These are phyloP conservation scores for Poeciliopsis infans DNA, from an alignment of 2,797 vertebrate genomes.

Conservation along the genomic window DNA sequence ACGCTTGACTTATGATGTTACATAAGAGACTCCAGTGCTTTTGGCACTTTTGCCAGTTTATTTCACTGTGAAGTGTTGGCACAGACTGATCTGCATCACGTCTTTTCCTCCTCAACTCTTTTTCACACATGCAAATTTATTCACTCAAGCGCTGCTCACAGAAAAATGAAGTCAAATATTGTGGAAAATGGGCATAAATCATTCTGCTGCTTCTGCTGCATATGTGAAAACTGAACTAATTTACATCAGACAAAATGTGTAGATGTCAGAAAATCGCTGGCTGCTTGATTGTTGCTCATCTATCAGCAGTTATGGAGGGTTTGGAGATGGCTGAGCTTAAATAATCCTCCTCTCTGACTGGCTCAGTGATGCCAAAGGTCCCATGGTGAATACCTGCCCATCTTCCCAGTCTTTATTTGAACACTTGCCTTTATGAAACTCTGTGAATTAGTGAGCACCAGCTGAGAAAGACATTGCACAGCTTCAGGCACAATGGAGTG, in stretches of 20 bases:
- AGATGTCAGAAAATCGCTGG: background rate
- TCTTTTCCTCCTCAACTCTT: slow-evolving; percentile 9
- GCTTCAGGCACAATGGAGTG: slow-evolving; percentile 4
- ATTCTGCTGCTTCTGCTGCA: background rate
- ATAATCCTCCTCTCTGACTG: background rate
- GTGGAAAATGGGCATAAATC: background rate
- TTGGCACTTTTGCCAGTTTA: slow-evolving; percentile 32
- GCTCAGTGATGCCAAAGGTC: background rate
- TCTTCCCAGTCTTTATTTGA: background rate
- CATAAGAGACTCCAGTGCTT: slow-evolving; percentile 35
- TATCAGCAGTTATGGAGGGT: background rate
- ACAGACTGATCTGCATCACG: slow-evolving; percentile 7
- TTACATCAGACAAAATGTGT: background rate
- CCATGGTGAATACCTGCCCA: background rate
- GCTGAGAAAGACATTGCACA: slow-evolving; percentile 7
- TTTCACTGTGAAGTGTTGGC: slow-evolving; percentile 23
- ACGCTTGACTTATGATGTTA: slow-evolving; percentile 24
- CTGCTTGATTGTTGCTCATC: background rate
- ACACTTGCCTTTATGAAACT: slow-evolving; percentile 3
- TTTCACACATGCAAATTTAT: background rate
- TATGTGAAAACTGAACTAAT: background rate
- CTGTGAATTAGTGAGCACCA: slow-evolving; percentile 10
- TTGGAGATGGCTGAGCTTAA: background rate
- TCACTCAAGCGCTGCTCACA: slow-evolving; percentile 3
- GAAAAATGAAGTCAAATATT: background rate